Evolutionary conservation across 1,140 invertebrate genomes (phyloP), one percentile per base, ranked within the genome.

Genomic region (Lucilia cuprina): DNA sequence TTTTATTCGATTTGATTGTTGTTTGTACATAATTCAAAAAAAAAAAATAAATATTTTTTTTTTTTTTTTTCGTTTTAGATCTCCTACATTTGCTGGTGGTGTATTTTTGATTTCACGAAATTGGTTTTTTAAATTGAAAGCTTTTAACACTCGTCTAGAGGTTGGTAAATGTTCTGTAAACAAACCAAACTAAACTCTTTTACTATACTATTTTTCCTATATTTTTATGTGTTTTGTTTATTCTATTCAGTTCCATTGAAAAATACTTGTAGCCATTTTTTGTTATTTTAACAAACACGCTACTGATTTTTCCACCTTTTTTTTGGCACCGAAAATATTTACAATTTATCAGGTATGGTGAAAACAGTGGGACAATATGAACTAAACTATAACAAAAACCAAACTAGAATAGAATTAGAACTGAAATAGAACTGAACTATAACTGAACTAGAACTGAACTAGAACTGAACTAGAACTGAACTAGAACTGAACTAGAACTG

Each of bases 81-180:
- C 95, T 65, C 95, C 96, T 13, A 95, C 94, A 50, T 96, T 96
- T 94, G 94, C 96, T 50, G 96, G 96, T 19, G 96, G 96, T 49
- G 90, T 96, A 30, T 95, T 96, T 92, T 95, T 95, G 60, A 95
- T 96, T 78, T 93, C 95, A 86, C 92, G 94, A 86, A 92, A 95
- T 75, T 96, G 95, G 91, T 97, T 97, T 91, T 96, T 95, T 93
- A 93, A 96, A 89, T 92, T 96, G 86, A 95, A 96, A 17, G 93
- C 95, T 89, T 96, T 96, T 90, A 96, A 97, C 90, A 85, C 92
- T 25, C 94, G 94, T 82, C 95, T 96, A 74, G 84, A 90, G 88
- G 89, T 89, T 84, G 85, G 87, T 85, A 70, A 83, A 75, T 74
- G 74, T 84, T 80, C 25, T 65, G 83, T 82, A 83, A 75, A 84